Evolutionary conservation across 2,113 vertebrate genomes (phyloP), one percentile per base, ranked within the genome.

Genomic region (Heterochromis multidens): DNA sequence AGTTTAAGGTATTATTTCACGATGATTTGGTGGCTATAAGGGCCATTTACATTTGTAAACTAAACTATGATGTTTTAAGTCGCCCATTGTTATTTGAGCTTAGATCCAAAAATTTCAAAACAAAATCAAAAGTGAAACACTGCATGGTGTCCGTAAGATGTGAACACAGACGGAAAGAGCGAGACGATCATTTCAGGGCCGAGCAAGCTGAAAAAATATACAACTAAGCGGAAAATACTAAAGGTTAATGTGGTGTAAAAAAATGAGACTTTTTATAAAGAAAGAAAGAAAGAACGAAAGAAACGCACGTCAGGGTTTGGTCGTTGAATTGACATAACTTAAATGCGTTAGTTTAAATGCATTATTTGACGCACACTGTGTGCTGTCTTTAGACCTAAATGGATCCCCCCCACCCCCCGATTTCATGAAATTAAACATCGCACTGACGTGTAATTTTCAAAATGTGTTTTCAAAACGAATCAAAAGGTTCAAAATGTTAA

Each of bases 391-490:
- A 54, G 70, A 33, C 4, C 46, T 7, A 19, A 74, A 74, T n/a
- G 25, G 4, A 40, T 25, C 8, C 0, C 40, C 0, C 31, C 23
- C 25, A 16, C 3, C 23, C 6, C 2, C 14, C 25, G 40, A 5
- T 72, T 49, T 72, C 46, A 52, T 10, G 19, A 72, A 72, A 72
- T 27, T 7, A 12, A 52, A 72, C 17, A 17, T 49, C 40, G 5
- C 65, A 49, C 27, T 25, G 9, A 2, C 43, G 17, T 72, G 8
- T 21, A 2, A 31, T 31, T 72, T 31, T 52, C 43, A 21, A 54
- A 54, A 74, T 74, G 27, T n/a, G 11, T 6, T 14, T n/a, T 74
- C 4, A 33, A 54, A 54, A 21, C 46, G 46, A 74, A 57, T 5
- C 9, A 23, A 57, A 57, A 57, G 23, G 54, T 11, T 57, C 54